Evolutionary conservation across 2,888 invertebrate species (phyloP).

Genomic region (Lumbricus terrestris): DNA sequence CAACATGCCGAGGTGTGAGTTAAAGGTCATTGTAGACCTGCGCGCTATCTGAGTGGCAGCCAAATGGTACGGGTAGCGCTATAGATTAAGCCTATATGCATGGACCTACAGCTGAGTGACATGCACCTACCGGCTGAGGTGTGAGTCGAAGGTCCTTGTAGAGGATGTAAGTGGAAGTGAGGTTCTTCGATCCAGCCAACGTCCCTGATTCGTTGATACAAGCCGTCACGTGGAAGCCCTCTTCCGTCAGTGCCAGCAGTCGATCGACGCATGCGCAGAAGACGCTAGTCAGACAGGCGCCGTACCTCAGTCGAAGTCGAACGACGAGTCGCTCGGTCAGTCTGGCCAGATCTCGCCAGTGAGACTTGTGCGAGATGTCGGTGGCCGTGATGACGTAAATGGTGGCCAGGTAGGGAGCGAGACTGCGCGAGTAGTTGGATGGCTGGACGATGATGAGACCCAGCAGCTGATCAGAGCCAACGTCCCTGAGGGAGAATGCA

Average conservation of each 20-base stretch:
- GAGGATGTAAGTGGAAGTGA: not conserved
- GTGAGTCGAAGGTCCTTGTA: not conserved
- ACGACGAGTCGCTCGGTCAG: not conserved
- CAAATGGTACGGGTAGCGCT: not conserved
- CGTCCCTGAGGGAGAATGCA: conserved; percentile 14
- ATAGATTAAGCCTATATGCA: not conserved
- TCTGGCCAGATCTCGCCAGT: conserved; percentile 11
- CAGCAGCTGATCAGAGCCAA: not conserved
- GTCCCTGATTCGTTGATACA: conserved; percentile 17
- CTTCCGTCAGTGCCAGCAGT: conserved; percentile 8
- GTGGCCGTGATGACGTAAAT: not conserved
- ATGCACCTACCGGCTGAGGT: not conserved
- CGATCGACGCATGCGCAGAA: conserved; percentile 13
- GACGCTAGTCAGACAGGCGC: not conserved
- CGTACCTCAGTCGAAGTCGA: conserved; percentile 5
- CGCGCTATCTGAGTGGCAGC: too few species aligned
- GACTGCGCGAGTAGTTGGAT: conserved; percentile 14
- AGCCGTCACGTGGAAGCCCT: not conserved
- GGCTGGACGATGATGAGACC: conserved; percentile 7
- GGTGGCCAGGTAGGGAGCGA: not conserved
- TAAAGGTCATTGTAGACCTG: too few species aligned
- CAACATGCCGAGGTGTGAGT: too few species aligned
- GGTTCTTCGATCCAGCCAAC: not conserved
- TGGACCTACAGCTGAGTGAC: not conserved
- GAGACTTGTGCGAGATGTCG: conserved; percentile 13